These are phyloP conservation scores for Scomber colias DNA, from an alignment of 2,113 vertebrate genomes.

Conservation along the genomic window DNA sequence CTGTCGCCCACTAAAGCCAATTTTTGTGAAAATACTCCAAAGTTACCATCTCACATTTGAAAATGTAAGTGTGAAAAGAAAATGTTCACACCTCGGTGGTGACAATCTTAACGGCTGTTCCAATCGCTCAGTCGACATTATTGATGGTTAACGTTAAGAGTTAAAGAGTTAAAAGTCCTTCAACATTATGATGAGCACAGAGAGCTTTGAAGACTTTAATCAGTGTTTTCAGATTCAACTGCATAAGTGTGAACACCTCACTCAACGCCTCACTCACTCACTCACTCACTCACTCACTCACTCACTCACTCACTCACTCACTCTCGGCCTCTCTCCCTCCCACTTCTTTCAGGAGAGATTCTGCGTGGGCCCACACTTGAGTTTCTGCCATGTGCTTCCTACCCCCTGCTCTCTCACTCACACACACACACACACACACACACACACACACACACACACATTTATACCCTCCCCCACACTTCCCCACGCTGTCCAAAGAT, in stretches of 20 bases:
- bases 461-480: slow-evolving; percentile 61
- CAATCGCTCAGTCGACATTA: too few species aligned
- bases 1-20: too few species aligned
- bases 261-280: slow-evolving; percentile 64
- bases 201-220: slow-evolving; percentile 15
- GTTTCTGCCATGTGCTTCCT: slow-evolving; percentile 80
- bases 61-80: background rate
- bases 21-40: background rate
- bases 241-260: slow-evolving; percentile 32
- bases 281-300: slow-evolving; percentile 61
- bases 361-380: slow-evolving; percentile 81
- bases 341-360: slow-evolving; percentile 76
- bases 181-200: background rate
- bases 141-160: background rate
- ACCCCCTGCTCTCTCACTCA: slow-evolving; percentile 50
- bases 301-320: slow-evolving; percentile 61
- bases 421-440: slow-evolving; percentile 26
- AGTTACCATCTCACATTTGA: background rate
- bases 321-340: slow-evolving; percentile 67
- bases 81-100: too few species aligned
- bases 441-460: slow-evolving; percentile 13
- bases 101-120: background rate
- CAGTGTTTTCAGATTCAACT: slow-evolving; percentile 38
- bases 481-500: slow-evolving; percentile 58
- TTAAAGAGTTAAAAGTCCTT: background rate